Evolutionary conservation across 2,113 vertebrate species (phyloP).

Genomic region (Takifugu flavidus): DNA sequence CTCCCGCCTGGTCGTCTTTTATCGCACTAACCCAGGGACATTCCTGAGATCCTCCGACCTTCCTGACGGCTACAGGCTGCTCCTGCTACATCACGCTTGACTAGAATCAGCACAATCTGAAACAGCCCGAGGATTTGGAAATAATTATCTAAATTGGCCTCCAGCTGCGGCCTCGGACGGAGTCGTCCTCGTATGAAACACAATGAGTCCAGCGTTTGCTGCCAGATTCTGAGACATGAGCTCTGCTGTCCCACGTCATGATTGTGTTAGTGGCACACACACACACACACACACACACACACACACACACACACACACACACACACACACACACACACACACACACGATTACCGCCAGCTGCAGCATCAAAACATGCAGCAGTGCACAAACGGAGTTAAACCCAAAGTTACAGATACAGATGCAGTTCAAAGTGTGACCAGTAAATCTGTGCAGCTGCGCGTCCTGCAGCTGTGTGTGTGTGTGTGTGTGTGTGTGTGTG

Average conservation of each 20-base stretch:
- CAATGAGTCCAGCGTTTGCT: not conserved
- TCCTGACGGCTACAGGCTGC: slow-evolving; percentile 17
- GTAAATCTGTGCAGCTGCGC: slow-evolving; percentile 55
- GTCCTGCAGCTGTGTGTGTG: slow-evolving; percentile 18
- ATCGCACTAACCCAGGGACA: too few species aligned
- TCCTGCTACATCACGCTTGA: slow-evolving; percentile 5
- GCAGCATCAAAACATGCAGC: slow-evolving; percentile 38
- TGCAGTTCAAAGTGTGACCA: slow-evolving; percentile 33
- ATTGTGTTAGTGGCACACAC: not conserved
- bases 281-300: not conserved
- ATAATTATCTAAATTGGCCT: slow-evolving; percentile 30
- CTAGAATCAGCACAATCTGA: slow-evolving; percentile 16
- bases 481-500: not conserved
- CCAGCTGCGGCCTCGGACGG: not conserved
- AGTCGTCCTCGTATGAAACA: too few species aligned
- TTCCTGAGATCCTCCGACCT: slow-evolving; percentile 5
- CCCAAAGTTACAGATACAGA: slow-evolving; percentile 32
- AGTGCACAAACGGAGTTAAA: slow-evolving; percentile 18
- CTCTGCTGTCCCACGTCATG: slow-evolving; percentile 7
- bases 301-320: slow-evolving; percentile 1
- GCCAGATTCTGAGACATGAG: not conserved
- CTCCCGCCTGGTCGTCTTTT: not conserved
- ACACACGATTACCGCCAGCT: slow-evolving; percentile 32
- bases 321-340: slow-evolving; percentile 2
- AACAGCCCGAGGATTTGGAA: slow-evolving; percentile 20